phyloP scores from a whole-genome alignment of 2,888 invertebrate species.

The Caenorhabditis zanzibari region DNA sequence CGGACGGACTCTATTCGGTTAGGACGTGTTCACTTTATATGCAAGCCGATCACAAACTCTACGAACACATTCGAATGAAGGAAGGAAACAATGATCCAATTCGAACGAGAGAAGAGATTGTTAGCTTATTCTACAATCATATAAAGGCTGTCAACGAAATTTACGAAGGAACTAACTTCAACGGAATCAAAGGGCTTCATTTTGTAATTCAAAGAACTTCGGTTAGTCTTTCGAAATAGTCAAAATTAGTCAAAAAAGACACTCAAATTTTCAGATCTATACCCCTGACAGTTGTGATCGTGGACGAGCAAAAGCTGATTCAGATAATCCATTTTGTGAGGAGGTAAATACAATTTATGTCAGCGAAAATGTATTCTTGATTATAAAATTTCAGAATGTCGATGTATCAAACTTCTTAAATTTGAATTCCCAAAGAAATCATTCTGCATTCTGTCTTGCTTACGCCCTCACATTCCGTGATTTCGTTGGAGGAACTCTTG shows the following conservation, averaged over 20 bases:
- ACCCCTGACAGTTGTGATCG: conserved; percentile 90
- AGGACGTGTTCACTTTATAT: conserved; percentile 86
- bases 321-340: conserved; percentile 85
- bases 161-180: conserved; percentile 95
- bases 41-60: conserved; percentile 98
- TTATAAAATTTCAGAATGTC: conserved; percentile 90
- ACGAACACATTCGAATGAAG: conserved; percentile 92
- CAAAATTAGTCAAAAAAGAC: no score
- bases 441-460: conserved; percentile 98
- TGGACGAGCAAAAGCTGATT: conserved; percentile 72
- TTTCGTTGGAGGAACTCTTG: conserved; percentile 97
- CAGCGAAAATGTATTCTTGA: conserved; percentile 87
- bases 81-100: conserved; percentile 82
- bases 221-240: no score
- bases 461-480: conserved; percentile 98
- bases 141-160: conserved; percentile 98
- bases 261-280: conserved; percentile 89
- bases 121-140: conserved; percentile 97
- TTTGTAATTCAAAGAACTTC: conserved; percentile 95
- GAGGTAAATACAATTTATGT: conserved; percentile 31
- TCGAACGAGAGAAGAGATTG: conserved; percentile 94
- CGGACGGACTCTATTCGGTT: conserved; percentile 75
- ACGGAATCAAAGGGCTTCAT: conserved; percentile 96
- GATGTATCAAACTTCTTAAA: conserved; percentile 99
- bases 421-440: conserved; percentile 96